Percentiles rank a stretch among this genome's conserved stretches.
Evolutionary conservation across 2,113 vertebrate species (phyloP).

Genomic region (Andinoacara biseriatus): DNA sequence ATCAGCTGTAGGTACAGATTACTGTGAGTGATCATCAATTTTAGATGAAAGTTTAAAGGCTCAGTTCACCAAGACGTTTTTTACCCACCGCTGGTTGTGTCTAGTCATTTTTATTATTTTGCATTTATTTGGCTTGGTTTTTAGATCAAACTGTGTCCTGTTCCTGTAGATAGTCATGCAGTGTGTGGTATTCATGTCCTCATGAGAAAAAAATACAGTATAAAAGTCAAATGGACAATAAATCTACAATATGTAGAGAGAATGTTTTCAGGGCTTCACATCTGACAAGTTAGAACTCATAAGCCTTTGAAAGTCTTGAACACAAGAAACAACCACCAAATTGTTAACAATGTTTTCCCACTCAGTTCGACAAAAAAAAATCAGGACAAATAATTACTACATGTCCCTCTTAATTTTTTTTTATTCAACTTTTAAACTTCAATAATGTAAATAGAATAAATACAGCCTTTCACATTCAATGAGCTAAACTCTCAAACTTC

Average conservation of each 20-base stretch:
- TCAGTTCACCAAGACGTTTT: neutral
- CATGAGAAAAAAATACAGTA: neutral
- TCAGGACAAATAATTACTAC: no score
- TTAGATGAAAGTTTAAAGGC: neutral
- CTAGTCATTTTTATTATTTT: neutral
- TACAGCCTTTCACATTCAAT: neutral
- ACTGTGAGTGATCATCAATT: neutral
- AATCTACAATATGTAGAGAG: neutral
- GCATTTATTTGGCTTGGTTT: neutral
- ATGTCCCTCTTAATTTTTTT: neutral
- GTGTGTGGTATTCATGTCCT: no score
- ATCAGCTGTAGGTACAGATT: slow-evolving; percentile 14
- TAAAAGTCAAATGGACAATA: neutral
- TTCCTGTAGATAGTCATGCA: neutral
- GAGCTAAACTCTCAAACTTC: neutral
- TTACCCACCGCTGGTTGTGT: neutral
- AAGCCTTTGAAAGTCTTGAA: neutral
- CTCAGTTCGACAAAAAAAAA: neutral
- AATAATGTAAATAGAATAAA: no score
- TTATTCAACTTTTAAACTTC: no score
- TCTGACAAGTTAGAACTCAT: neutral
- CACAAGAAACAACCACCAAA: neutral
- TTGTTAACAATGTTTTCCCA: neutral
- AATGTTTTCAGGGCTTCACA: neutral
- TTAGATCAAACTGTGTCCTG: neutral